Base-by-base conservation (phyloP, 2,113 vertebrate genomes). In the Esox niger region DNA sequence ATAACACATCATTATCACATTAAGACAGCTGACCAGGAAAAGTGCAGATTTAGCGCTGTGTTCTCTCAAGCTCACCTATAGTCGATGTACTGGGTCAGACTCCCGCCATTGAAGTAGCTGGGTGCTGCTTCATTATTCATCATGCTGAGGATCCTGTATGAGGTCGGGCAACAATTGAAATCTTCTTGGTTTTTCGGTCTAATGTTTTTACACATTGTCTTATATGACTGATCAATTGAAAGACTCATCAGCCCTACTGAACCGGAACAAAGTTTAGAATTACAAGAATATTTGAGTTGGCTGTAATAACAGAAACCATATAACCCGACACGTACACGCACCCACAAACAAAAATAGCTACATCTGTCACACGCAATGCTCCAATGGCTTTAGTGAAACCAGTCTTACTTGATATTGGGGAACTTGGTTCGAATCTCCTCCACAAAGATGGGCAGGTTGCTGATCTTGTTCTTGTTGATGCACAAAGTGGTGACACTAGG, bases 81-180 rank as follows among this genome's bases (percentile, higher is more conserved):
- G 73, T 92, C 91, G 1, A 74, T 71, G 55, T 92, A 86, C 65
- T 93, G 91, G 0, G 65, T 83, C 46, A 91, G 76, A 81, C 82
- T 92, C 23, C 91, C 89, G 70, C 91, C 91, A 0, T 92, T 92
- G 65, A 93, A 93, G 52, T 93, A 93, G 70, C 91, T 92, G 0
- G 90, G 89, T 0, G 91, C 91, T 23, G 91, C 91, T 62, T 90
- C 91, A 0, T 93, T 93, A 81, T 93, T 91, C 90, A 93, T 91
- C 91, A 93, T 91, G 30, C 91, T 91, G n/a, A 92, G 86, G 56
- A 90, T 86, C 73, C 91, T 92, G 13, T 29, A 26, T 49, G 3
- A 15, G 17, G 29, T 59, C 15, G n/a, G 13, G 31, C 15, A 7
- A 31, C 57, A 29, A 15, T 59, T 43, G 17, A 38, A 38, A 38